Base-by-base conservation (phyloP, 2,888 invertebrate species). In the Hyposoter didymator region DNA sequence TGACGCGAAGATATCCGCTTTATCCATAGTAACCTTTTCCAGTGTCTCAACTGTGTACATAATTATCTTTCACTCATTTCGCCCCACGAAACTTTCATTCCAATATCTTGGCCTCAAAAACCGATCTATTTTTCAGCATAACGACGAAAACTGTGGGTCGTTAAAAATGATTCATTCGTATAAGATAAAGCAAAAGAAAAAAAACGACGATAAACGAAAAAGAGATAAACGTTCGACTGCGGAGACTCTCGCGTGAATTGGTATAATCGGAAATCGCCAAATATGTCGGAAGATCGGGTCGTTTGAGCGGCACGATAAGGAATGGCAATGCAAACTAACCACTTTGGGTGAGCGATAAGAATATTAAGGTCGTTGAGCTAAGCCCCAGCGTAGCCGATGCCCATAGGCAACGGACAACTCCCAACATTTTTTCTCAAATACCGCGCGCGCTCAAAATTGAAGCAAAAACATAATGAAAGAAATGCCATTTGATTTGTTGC, bases 231-330 rank as follows among this genome's bases (percentile, higher is more conserved):
- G 64, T 47, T 70, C 52, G 62, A 47, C 69, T 49, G 55, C 39
- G 66, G 28, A 55, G n/a, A n/a, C n/a, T n/a, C 66, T 75, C 55
- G 35, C n/a, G 47, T 32, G 49, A 14, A 14, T 43, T 12, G 22
- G 62, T 52, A 47, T 52, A 72, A 81, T 73, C 72, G n/a, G 35
- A 17, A 6, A 43, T n/a, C 39, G 59, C 28, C 49, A 78, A 49
- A 78, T 67, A 32, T 45, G 74, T 28, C 75, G 78, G 55, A 67
- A 66, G 59, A 64, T 70, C 82, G 78, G 64, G 64, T 32, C 59
- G 75, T 85, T 85, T 85, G 85, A 82, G 75, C 70, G 28, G 47
- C 12, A 55, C 66, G 85, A 85, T 85, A 85, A 85, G 49, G 43
- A 79, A 82, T 82, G 75, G 75, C 79, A 78, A 59, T 66, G 82